Percentiles rank a stretch among this genome's conserved stretches.
phyloP scores from a whole-genome alignment of 2,113 vertebrate species.

The Neomonachus schauinslandi region DNA sequence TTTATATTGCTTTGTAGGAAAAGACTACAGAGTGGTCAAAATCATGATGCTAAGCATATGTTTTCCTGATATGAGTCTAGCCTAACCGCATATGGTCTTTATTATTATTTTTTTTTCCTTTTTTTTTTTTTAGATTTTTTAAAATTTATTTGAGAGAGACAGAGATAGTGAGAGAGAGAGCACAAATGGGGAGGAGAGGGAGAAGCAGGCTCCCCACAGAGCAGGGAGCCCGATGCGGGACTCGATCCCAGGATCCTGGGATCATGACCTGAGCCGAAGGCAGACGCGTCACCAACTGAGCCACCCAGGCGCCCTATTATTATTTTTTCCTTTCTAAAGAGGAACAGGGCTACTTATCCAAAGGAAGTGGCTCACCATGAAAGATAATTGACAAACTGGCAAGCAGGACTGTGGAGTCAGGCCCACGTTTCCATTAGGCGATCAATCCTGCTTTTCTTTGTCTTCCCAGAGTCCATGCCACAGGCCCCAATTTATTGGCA shows the following conservation, averaged over 20 bases:
- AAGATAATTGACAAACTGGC: background rate
- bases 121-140: too few species aligned
- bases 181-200: too few species aligned
- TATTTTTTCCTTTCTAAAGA: background rate
- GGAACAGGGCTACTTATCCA: background rate
- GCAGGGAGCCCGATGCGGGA: too few species aligned
- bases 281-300: too few species aligned
- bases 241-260: too few species aligned
- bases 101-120: too few species aligned
- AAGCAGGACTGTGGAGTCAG: background rate
- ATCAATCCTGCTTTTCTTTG: background rate
- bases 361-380: background rate
- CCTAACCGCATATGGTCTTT: rapidly evolving
- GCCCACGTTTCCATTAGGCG: background rate
- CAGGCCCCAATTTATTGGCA: background rate
- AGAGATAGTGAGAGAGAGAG: too few species aligned
- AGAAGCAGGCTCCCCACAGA: too few species aligned
- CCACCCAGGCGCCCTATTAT: background rate
- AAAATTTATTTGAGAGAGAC: too few species aligned
- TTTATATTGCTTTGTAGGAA: background rate
- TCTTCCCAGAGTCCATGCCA: background rate
- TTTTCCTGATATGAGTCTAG: background rate
- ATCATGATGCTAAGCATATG: background rate
- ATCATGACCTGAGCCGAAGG: too few species aligned
- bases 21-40: background rate